Conservation (phyloP, 2,797 vertebrate genomes). For the Acanthis flammea region DNA sequence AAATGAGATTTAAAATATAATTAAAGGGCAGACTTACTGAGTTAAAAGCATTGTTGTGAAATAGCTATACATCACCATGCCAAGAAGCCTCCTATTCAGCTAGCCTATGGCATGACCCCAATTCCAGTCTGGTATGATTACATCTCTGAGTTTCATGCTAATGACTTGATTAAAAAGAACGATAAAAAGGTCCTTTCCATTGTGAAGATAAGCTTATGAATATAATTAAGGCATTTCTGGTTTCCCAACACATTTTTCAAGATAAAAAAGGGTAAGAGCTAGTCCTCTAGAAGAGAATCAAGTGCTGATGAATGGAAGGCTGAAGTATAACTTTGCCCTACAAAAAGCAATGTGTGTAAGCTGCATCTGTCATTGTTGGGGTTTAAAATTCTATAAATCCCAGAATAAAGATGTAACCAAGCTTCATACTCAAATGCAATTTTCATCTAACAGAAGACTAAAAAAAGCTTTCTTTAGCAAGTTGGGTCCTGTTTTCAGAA, state of each 20-base stretch:
- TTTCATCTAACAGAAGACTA: background rate
- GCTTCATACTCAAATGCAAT: background rate
- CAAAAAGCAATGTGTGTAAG: constrained; percentile 10
- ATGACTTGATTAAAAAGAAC: constrained; percentile 71
- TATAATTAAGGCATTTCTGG: constrained; percentile 58
- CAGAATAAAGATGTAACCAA: background rate
- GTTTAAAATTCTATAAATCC: background rate
- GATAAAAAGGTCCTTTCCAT: constrained; percentile 69
- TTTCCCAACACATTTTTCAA: constrained; percentile 51
- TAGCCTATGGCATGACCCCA: constrained; percentile 71
- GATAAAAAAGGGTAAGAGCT: constrained; percentile 44
- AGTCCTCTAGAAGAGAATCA: constrained; percentile 11
- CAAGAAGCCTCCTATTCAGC: constrained; percentile 64
- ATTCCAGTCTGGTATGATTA: constrained; percentile 73
- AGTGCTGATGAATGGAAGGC: constrained; percentile 35
- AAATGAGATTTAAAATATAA: constrained; percentile 73
- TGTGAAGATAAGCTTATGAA: constrained; percentile 71
- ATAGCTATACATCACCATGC: constrained; percentile 68
- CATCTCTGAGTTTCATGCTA: constrained; percentile 74
- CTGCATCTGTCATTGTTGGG: background rate
- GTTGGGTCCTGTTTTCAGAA: background rate
- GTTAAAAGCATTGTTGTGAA: constrained; percentile 56
- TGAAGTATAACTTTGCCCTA: background rate
- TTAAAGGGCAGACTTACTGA: constrained; percentile 69
- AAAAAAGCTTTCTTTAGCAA: background rate